Evolutionary conservation across 1,140 invertebrate species (phyloP).

Genomic region (Anthonomus grandis): DNA sequence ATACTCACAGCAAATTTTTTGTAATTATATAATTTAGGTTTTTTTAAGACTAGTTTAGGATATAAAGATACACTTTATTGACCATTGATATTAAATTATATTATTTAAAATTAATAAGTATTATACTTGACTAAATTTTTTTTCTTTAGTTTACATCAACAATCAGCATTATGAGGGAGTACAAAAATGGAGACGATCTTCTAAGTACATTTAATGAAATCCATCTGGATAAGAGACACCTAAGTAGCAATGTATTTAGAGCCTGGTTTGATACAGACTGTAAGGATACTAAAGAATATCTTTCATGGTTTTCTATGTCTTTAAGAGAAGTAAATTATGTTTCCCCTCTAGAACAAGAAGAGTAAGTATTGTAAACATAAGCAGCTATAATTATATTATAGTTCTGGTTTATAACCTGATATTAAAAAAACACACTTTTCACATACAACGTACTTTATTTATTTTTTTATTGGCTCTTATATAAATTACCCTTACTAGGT

Average conservation of each 20-base stretch:
- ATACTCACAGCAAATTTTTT: too few relatives aligned
- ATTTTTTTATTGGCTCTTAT: too few relatives aligned
- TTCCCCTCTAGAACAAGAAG: slow-evolving; percentile 27
- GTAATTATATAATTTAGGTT: too few relatives aligned
- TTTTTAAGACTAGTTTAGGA: too few relatives aligned
- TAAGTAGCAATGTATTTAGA: slow-evolving; percentile 34
- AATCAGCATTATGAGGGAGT: too few relatives aligned
- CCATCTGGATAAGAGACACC: slow-evolving; percentile 25
- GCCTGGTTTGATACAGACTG: slow-evolving; percentile 40
- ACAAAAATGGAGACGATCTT: slow-evolving; percentile 26
- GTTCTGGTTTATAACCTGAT: not conserved
- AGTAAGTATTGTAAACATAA: slow-evolving; percentile 31
- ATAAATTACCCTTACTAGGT: not conserved
- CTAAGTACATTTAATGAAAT: slow-evolving; percentile 28
- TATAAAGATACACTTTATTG: too few relatives aligned
- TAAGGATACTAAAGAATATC: slow-evolving; percentile 25
- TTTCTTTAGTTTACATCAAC: too few relatives aligned
- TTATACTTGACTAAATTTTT: too few relatives aligned
- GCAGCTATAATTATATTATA: too few relatives aligned
- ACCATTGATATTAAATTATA: too few relatives aligned
- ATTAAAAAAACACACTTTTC: not conserved
- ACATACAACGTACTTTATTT: too few relatives aligned
- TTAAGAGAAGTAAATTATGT: slow-evolving; percentile 29
- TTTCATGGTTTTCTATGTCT: slow-evolving; percentile 33
- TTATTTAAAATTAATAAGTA: too few relatives aligned